phyloP scores from a whole-genome alignment of 2,888 invertebrate species.

The Latheticus oryzae region DNA sequence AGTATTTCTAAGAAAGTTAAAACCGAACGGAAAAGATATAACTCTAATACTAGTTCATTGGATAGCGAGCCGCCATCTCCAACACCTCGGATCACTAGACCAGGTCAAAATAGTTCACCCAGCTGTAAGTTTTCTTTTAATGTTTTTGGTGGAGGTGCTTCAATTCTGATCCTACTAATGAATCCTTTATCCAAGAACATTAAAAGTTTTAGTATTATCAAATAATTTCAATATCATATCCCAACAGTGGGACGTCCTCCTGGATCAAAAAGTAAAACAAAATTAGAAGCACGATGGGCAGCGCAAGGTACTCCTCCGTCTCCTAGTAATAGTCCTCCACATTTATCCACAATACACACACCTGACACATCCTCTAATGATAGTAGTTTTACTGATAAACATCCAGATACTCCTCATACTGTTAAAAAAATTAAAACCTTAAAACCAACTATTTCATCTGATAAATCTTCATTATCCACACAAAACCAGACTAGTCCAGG shows the following conservation, averaged over 20 bases:
- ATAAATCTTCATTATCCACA: slow-evolving; percentile 24
- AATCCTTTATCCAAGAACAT: slow-evolving; percentile 28
- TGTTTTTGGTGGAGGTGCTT: slow-evolving; percentile 42
- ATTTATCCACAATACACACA: slow-evolving; percentile 40
- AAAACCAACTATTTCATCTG: slow-evolving; percentile 46
- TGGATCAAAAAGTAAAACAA: slow-evolving; percentile 59
- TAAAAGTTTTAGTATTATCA: slow-evolving; percentile 20
- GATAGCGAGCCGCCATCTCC: slow-evolving; percentile 68
- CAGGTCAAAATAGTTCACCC: slow-evolving; percentile 55
- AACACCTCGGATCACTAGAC: slow-evolving; percentile 64
- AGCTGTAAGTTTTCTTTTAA: slow-evolving; percentile 42
- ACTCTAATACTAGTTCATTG: slow-evolving; percentile 67
- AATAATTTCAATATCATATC: not conserved
- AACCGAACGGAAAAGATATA: slow-evolving; percentile 67
- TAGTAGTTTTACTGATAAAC: slow-evolving; percentile 42
- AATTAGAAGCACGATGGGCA: slow-evolving; percentile 60
- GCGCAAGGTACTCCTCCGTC: slow-evolving; percentile 60
- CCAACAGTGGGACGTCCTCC: slow-evolving; percentile 68
- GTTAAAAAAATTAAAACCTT: slow-evolving; percentile 54
- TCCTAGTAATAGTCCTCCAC: slow-evolving; percentile 48
- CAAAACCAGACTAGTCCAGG: slow-evolving; percentile 15
- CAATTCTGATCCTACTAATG: no score
- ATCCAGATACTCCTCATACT: slow-evolving; percentile 24
- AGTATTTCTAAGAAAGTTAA: slow-evolving; percentile 49
- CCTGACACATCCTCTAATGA: slow-evolving; percentile 45